Evolutionary conservation across 2,113 vertebrate genomes (phyloP).

Genomic region (Cololabis saira): DNA sequence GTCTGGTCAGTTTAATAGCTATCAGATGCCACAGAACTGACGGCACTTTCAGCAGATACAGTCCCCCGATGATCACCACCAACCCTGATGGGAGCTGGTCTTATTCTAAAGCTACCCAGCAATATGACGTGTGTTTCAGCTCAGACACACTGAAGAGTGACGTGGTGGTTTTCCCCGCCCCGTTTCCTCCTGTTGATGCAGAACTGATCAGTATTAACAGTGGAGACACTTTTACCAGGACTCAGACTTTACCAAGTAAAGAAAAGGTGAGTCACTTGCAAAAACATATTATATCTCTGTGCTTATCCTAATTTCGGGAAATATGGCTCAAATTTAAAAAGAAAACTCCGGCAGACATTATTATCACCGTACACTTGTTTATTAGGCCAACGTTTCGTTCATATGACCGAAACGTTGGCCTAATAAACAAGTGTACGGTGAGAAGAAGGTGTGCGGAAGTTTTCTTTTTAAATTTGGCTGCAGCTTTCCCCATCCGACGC

Average conservation of each 20-base stretch:
- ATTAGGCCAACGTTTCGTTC: too few relatives aligned
- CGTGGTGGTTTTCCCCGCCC: conserved; percentile 24
- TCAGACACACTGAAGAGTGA: conserved; percentile 76
- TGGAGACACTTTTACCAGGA: conserved; percentile 60
- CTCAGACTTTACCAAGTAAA: conserved; percentile 66
- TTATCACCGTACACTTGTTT: too few relatives aligned
- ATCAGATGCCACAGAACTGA: conserved; percentile 71
- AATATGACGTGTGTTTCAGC: conserved; percentile 76
- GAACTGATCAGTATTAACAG: conserved; percentile 9
- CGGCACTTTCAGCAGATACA: conserved; percentile 59
- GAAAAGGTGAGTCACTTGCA: conserved; percentile 64
- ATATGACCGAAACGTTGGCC: too few relatives aligned
- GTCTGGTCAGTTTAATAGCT: conserved; percentile 69
- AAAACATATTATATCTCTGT: background rate
- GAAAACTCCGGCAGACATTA: too few relatives aligned
- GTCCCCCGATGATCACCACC: conserved; percentile 54
- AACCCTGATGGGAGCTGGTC: conserved; percentile 58
- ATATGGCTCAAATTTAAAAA: too few relatives aligned
- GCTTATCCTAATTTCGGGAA: too few relatives aligned
- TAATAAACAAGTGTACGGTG: too few relatives aligned
- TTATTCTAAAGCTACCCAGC: conserved; percentile 72
- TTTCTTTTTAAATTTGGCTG: too few relatives aligned
- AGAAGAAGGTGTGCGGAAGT: too few relatives aligned
- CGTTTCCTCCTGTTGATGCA: conserved; percentile 14
- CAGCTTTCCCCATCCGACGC: too few relatives aligned